Percentiles rank a stretch among this genome's conserved stretches.
These are phyloP conservation scores for Lasioglossum albipes DNA, from an alignment of 1,140 invertebrate species.

Conservation along the genomic window DNA sequence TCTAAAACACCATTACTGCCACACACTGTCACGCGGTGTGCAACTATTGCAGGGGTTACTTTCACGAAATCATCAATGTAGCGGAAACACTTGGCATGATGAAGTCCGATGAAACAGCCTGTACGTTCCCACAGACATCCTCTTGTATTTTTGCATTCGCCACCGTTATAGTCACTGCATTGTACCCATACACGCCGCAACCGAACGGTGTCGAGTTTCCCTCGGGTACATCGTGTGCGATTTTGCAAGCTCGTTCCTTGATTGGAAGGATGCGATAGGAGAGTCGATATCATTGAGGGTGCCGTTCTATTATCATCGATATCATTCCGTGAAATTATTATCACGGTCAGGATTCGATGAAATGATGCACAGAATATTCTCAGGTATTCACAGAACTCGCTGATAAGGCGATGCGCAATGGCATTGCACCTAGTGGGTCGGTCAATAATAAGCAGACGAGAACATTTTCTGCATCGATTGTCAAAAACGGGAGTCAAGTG, in stretches of 20 bases:
- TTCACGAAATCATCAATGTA: no score
- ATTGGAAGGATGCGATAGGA: not conserved
- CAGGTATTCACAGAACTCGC: not conserved
- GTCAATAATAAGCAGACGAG: no score
- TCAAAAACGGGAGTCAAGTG: no score
- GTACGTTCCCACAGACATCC: not conserved
- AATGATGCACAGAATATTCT: not conserved
- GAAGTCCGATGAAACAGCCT: no score
- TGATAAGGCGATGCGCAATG: no score
- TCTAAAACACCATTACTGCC: no score
- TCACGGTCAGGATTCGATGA: not conserved
- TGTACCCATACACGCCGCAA: not conserved
- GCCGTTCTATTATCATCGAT: not conserved
- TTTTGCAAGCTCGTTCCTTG: conserved; percentile 19
- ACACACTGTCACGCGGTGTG: no score
- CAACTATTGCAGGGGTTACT: no score
- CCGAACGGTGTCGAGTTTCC: conserved; percentile 9
- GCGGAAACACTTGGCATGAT: no score
- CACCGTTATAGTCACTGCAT: not conserved
- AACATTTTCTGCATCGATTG: no score
- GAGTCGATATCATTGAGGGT: not conserved
- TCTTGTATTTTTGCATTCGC: conserved; percentile 11
- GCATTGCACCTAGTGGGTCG: no score
- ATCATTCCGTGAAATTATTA: not conserved
- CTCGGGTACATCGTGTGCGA: conserved; percentile 12